Base-by-base conservation (phyloP, 1,140 invertebrate species). In the Drosophila sulfurigaster region DNA sequence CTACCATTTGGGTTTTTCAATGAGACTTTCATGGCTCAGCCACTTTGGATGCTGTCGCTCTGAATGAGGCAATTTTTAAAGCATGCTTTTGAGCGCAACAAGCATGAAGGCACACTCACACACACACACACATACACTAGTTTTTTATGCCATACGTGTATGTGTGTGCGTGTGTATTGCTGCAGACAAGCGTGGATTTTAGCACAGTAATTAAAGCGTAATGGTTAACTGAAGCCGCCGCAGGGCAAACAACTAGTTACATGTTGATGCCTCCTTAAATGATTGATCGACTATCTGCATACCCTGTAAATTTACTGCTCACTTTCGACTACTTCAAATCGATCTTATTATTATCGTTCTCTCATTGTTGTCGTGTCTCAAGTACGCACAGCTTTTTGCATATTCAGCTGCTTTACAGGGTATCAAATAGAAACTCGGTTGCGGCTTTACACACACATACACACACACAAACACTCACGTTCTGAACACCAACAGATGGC, bases 141-240 rank as follows among this genome's bases (percentile, higher is more conserved):
- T 38, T 38, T 38, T 38, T 38, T 38, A 8, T 38, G 6, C 7
- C 30, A 58, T 49, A 30, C 63, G 30, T 57, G 48, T 48, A 30
- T 56, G 59, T 65, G 59, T 82, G 35, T 5, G 59, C 60, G 59
- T 82, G 74, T 75, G 65, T 64, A 64, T 66, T 35, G 78, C 81
- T 64, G 82, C 82, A 85, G 78, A 74, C 70, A 78, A 86, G 82
- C 82, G 75, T 86, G 82, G 75, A 86, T 86, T 86, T 86, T 81
- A 86, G 82, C 82, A 82, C 74, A 86, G 82, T 79, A 86, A 86
- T 87, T 86, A 86, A 87, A 87, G 82, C 78, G 79, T 87, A 86
- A 86, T 86, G 82, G 82, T 81, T 86, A 86, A 86, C 75, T 86
- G 75, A 86, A 86, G 82, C 79, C 60, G 75, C 79, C 79, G 62